These are phyloP conservation scores for Pseudochirops cupreus DNA, from an alignment of 2,797 vertebrate species.

Conservation along the genomic window DNA sequence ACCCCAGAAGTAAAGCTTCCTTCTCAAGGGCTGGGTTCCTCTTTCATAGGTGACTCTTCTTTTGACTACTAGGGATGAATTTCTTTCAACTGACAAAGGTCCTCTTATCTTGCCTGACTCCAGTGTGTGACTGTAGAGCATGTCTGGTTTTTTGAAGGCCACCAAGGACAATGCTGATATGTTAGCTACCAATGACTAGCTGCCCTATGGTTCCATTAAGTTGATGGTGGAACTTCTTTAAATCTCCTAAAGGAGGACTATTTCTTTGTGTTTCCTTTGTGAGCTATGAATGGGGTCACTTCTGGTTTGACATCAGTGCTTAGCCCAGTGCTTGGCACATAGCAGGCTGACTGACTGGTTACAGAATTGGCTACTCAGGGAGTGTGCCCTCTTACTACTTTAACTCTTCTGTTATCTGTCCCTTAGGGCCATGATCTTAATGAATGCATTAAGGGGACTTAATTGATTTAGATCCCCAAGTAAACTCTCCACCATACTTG, in stretches of 20 bases:
- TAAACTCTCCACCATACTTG: background rate
- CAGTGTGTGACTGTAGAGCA: background rate
- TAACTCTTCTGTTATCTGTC: background rate
- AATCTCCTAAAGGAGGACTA: background rate
- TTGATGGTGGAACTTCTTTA: background rate
- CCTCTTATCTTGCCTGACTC: background rate
- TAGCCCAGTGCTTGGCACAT: background rate
- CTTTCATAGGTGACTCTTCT: background rate
- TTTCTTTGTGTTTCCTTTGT: background rate
- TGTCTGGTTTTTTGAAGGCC: background rate
- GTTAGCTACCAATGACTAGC: background rate
- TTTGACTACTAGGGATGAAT: background rate
- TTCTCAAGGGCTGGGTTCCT: background rate
- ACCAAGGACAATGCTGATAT: background rate
- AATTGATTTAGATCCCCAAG: background rate
- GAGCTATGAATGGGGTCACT: background rate
- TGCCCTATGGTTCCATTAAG: background rate
- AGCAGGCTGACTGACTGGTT: background rate
- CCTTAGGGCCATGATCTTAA: background rate
- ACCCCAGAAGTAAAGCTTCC: background rate
- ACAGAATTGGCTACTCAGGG: background rate
- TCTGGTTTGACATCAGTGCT: background rate
- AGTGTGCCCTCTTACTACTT: background rate
- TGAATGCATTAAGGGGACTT: background rate
- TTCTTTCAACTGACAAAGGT: background rate